Evolutionary conservation across 2,888 invertebrate genomes (phyloP).

Genomic region (Stomorhina lunata): DNA sequence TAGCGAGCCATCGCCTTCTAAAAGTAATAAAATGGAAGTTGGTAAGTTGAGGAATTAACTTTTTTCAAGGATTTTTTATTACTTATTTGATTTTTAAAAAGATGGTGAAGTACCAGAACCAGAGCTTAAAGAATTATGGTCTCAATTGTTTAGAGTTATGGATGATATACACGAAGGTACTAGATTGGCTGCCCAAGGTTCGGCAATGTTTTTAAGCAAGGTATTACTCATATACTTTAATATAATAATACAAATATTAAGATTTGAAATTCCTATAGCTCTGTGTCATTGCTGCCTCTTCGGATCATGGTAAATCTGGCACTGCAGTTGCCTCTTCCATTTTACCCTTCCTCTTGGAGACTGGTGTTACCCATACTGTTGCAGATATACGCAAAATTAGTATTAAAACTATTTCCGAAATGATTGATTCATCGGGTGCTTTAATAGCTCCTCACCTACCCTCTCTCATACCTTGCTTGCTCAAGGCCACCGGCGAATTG

Average conservation of each 20-base stretch:
- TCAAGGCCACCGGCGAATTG: constrained; percentile 92
- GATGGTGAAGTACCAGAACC: constrained; percentile 77
- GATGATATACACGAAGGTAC: constrained; percentile 97
- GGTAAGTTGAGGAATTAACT: constrained; percentile 67
- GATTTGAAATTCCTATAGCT: constrained; percentile 82
- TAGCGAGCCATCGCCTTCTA: constrained; percentile 29
- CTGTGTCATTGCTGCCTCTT: constrained; percentile 86
- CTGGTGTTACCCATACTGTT: constrained; percentile 89
- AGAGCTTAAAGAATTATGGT: constrained; percentile 83
- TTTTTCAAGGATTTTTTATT: not conserved
- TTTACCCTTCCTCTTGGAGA: constrained; percentile 89
- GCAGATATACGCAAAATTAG: constrained; percentile 89
- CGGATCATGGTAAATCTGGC: constrained; percentile 86
- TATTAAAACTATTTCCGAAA: constrained; percentile 91
- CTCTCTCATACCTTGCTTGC: constrained; percentile 89
- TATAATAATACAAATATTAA: too few species aligned
- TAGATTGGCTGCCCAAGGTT: constrained; percentile 86
- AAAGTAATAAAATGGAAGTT: constrained; percentile 69
- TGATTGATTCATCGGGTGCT: constrained; percentile 89
- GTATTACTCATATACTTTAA: constrained; percentile 78
- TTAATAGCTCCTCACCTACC: constrained; percentile 90
- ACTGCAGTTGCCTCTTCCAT: constrained; percentile 87
- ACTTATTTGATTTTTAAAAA: not conserved
- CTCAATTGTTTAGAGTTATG: constrained; percentile 92
- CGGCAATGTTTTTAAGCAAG: constrained; percentile 87